Base-by-base conservation (phyloP, 2,888 invertebrate genomes). In the Drosophila dives region DNA sequence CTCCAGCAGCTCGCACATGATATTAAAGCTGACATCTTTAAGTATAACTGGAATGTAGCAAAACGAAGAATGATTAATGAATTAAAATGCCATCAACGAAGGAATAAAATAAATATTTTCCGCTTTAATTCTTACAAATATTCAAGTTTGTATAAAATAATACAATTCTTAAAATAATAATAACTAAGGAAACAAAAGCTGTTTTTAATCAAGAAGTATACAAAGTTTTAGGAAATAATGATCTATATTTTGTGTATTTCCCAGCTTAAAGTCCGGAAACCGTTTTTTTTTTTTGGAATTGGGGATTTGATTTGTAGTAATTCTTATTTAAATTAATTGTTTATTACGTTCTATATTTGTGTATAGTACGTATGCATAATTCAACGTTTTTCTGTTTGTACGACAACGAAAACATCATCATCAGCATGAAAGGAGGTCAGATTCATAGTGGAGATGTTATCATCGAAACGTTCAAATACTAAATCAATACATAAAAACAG, bases 1-100 rank as follows among this genome's bases (percentile, higher is more conserved):
- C 90, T 94, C 94, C 70, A 95, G 88, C 69, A 95, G 90, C 84
- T 94, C 94, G 81, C 94, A 94, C 93, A 94, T 93, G 8, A 94
- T 94, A 60, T 93, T 93, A 70, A 94, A 94, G 69, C 93, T 94
- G 68, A 95, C 94, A 92, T 94, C 95, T 92, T 94, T 94, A 84
- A 95, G 93, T 82, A 95, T 93, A 51, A 93, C 93, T 93, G 40
- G 1, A 72, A 42, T 11, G 1, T 2, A 42, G 5, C 1, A 23
- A 34, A 45, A 45, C 1, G 11, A 42, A 48, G 10, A 29, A 49
- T 20, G 11, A 17, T 11, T 7, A 2, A 8, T 23, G 8, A 45
- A 45, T 45, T 23, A 7, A 45, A 6, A 32, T 33, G 26, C 8
- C 33, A 20, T 40, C 23, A 17, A n/a, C 7, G 7, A 20, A 23